These are phyloP conservation scores for Trachurus trachurus DNA, from an alignment of 2,797 vertebrate genomes.

Conservation along the genomic window DNA sequence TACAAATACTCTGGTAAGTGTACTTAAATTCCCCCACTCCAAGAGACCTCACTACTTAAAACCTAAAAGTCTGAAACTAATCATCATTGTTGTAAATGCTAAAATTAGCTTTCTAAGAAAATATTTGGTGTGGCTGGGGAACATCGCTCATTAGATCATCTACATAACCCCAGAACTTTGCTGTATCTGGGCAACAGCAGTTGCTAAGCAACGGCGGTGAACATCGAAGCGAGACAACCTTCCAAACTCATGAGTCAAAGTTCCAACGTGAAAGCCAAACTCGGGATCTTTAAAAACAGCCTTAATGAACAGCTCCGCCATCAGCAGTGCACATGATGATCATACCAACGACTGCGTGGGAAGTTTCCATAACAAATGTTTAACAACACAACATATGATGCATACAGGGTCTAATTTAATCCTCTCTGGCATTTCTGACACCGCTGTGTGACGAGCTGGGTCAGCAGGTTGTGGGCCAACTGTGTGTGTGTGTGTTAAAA, in stretches of 20 bases:
- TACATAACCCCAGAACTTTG: conserved; percentile 58
- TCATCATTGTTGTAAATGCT: conserved; percentile 35
- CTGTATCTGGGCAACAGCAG: conserved; percentile 61
- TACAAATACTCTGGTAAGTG: conserved; percentile 1
- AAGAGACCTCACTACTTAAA: background rate
- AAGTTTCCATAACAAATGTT: conserved; percentile 77
- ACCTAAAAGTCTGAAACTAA: conserved; percentile 22
- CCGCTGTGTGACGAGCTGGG: conserved; percentile 42
- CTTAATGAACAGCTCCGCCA: conserved; percentile 51
- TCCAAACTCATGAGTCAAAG: conserved; percentile 78
- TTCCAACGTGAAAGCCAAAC: conserved; percentile 65
- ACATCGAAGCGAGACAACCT: conserved; percentile 69
- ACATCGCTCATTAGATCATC: conserved; percentile 66
- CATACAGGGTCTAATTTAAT: conserved; percentile 64
- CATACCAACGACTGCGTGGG: conserved; percentile 42
- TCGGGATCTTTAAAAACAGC: conserved; percentile 61
- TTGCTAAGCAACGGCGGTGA: conserved; percentile 73
- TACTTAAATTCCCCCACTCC: background rate
- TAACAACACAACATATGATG: conserved; percentile 64
- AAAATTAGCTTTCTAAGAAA: conserved; percentile 61
- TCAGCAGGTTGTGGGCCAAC: conserved; percentile 40
- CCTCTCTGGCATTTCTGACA: conserved; percentile 70
- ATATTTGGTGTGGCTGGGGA: conserved; percentile 53
- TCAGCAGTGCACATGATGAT: conserved; percentile 56
- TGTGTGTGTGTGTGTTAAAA: conserved; percentile 11